Percentiles rank a stretch among this genome's conserved stretches.
These are phyloP conservation scores for Centropus bengalensis DNA, from an alignment of 2,113 vertebrate species.

Conservation along the genomic window DNA sequence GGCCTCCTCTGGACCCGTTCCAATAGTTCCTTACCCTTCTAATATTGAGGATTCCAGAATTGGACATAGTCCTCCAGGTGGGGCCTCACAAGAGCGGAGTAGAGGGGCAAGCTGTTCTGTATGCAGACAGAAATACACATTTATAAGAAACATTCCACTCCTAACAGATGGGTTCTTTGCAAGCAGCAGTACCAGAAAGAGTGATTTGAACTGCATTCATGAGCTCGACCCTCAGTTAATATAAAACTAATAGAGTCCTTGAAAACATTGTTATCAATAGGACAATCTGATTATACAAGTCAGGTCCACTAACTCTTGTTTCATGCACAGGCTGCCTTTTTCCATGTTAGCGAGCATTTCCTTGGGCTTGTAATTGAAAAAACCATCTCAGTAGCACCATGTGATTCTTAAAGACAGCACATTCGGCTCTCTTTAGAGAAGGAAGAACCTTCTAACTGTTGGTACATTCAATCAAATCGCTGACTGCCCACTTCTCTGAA, in stretches of 20 bases:
- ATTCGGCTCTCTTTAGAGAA: background rate
- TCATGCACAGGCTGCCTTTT: background rate
- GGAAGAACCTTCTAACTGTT: background rate
- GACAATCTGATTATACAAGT: background rate
- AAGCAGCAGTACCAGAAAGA: background rate
- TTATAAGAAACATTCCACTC: background rate
- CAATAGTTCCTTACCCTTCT: too few species aligned
- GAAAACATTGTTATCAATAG: background rate
- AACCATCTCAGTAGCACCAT: constrained; percentile 6
- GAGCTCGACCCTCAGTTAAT: background rate
- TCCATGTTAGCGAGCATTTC: background rate
- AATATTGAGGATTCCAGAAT: too few species aligned
- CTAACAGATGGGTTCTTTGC: background rate
- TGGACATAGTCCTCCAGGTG: too few species aligned
- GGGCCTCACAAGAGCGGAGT: too few species aligned
- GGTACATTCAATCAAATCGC: background rate
- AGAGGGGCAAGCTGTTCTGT: background rate
- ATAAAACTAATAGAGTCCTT: background rate
- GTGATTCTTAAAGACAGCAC: background rate
- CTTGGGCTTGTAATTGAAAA: background rate
- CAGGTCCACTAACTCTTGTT: background rate
- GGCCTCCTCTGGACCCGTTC: too few species aligned
- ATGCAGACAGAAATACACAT: background rate
- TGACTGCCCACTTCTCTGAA: background rate
- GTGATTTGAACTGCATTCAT: background rate